These are phyloP conservation scores for Crypturellus undulatus DNA, from an alignment of 2,113 vertebrate genomes.

Conservation along the genomic window DNA sequence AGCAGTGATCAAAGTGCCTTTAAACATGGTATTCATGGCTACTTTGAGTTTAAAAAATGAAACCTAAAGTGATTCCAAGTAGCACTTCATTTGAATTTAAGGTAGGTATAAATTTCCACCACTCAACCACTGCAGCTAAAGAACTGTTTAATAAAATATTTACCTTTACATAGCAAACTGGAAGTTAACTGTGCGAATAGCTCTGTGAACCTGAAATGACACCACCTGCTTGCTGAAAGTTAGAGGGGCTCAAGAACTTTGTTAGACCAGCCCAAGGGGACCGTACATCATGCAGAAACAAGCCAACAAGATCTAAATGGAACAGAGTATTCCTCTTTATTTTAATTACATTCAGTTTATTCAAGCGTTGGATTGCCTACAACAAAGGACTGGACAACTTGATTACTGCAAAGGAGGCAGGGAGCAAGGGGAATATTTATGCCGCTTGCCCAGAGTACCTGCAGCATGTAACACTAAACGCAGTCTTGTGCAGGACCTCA, in stretches of 20 bases:
- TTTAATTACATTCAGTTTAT: neutral
- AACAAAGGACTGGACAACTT: neutral
- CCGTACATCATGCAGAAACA: neutral
- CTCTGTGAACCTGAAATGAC: neutral
- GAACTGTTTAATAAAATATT: constrained; percentile 12
- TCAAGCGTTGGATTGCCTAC: neutral
- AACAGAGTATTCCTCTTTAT: neutral
- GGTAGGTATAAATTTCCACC: neutral
- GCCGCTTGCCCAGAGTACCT: neutral
- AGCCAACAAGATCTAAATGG: neutral
- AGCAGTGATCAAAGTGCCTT: constrained; percentile 56
- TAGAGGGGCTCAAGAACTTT: neutral
- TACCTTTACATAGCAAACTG: neutral
- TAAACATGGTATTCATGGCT: constrained; percentile 23
- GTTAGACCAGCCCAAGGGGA: neutral
- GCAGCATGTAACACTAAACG: neutral
- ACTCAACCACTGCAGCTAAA: neutral
- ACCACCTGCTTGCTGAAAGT: neutral
- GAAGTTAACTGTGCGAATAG: neutral
- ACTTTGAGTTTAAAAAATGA: neutral
- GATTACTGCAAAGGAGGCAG: neutral
- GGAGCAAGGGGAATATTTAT: neutral
- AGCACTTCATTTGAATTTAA: constrained; percentile 33
- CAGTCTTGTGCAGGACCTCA: neutral
- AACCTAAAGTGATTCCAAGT: neutral